Evolutionary conservation across 2,888 invertebrate species (phyloP), one percentile per base, ranked within the genome.

Genomic region (Bellardia bayeri): DNA sequence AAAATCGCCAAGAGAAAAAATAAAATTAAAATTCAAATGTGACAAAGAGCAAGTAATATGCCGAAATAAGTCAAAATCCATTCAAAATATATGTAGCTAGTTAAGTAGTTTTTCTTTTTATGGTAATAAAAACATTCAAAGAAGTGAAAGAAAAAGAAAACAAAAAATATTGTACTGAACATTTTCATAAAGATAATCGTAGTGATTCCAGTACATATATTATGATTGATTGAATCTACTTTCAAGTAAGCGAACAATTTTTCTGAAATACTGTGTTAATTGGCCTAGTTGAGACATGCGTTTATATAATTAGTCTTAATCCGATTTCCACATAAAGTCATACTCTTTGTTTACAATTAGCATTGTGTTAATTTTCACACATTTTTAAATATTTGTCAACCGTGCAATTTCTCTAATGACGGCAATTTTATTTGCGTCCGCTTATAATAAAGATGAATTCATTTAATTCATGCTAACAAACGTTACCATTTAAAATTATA

Each of bases 301-400:
- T 13, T 56, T 8, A 23, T 45, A 45, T 6, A 45, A 45, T n/a
- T 51, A 37, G 16, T 4, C n/a, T n/a, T n/a, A 37, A 9, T 16
- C 13, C 16, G 11, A 42, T 42, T n/a, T 16, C 5, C 6, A 2
- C n/a, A 16, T 54, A 54, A 9, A 45, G 13, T 54, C n/a, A 6
- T 5, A 54, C 2, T 54, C 51, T 54, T 14, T n/a, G 11, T 54
- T 51, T 5, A 8, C n/a, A 51, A 49, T 51, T 51, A 51, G 33
- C 54, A 71, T 11, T 16, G 71, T 71, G 54, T 71, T 71, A 71
- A 71, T 71, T 71, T 71, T 16, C 9, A 33, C 71, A 54, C 71
- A 71, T 71, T 71, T 16, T 9, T n/a, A 13, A 71, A n/a, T n/a
- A n/a, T 54, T 37, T 37, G 49, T 51, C 68, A 71, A 71, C 6